These are phyloP conservation scores for Leptopterna dolabrata DNA, from an alignment of 2,888 invertebrate genomes.

Conservation along the genomic window DNA sequence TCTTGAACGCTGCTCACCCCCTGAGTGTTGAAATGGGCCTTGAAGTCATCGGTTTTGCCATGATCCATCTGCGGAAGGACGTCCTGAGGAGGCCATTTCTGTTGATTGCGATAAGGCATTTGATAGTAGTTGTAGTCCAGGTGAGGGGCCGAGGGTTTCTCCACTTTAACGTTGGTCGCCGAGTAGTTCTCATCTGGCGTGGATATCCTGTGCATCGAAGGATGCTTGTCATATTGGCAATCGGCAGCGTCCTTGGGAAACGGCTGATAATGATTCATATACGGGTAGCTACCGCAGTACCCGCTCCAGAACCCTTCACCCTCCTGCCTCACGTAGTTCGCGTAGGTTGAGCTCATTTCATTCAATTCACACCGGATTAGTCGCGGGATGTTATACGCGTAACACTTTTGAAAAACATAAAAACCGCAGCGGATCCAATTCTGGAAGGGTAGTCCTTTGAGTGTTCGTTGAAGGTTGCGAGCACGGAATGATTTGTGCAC, in stretches of 20 bases:
- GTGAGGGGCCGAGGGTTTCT: conserved; percentile 3
- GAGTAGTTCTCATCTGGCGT: background rate
- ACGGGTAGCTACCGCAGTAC: conserved; percentile 28
- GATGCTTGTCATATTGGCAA: conserved; percentile 28
- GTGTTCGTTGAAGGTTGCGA: conserved; percentile 34
- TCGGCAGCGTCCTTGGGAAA: conserved; percentile 15
- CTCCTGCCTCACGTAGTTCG: conserved; percentile 47
- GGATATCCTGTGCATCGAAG: background rate
- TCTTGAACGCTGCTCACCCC: conserved; percentile 34
- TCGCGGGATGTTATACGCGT: conserved; percentile 35
- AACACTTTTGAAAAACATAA: conserved; percentile 51
- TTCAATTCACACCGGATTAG: conserved; percentile 40
- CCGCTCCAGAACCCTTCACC: conserved; percentile 49
- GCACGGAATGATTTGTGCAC: conserved; percentile 58
- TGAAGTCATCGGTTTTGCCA: conserved; percentile 32
- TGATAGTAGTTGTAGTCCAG: conserved; percentile 41
- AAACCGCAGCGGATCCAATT: conserved; percentile 45
- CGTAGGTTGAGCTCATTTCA: conserved; percentile 52
- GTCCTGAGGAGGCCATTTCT: conserved; percentile 39
- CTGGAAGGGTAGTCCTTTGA: conserved; percentile 27
- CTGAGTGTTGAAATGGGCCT: conserved; percentile 5
- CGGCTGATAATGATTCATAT: conserved; percentile 12
- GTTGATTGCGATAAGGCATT: conserved; percentile 44
- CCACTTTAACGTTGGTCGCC: conserved; percentile 1
- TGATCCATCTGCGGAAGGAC: conserved; percentile 8